These are phyloP conservation scores for Xestia sexstrigata DNA, from an alignment of 2,888 invertebrate genomes.

Conservation along the genomic window DNA sequence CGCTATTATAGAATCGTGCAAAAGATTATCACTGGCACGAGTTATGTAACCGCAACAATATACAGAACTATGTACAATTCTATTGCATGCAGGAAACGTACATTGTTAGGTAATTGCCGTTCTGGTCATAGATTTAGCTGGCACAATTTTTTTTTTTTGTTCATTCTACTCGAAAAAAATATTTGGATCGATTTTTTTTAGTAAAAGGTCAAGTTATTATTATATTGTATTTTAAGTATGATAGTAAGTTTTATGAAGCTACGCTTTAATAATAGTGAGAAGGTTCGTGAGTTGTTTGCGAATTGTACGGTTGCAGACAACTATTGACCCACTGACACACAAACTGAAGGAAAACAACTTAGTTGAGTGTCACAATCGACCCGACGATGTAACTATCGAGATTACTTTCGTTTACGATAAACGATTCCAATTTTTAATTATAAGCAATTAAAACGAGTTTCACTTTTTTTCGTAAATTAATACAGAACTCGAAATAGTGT, in stretches of 20 bases:
- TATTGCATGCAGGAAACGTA: constrained; percentile 59
- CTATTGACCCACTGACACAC: constrained; percentile 89
- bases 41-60: constrained; percentile 58
- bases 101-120: constrained; percentile 59
- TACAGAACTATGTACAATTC: constrained; percentile 54
- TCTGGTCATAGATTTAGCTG: constrained; percentile 52
- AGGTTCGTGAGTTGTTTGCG: constrained; percentile 84
- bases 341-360: constrained; percentile 87
- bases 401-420: constrained; percentile 73
- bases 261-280: constrained; percentile 73
- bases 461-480: not conserved
- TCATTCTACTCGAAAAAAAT: not conserved
- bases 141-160: constrained; percentile 33
- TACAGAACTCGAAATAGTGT: not conserved
- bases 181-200: not conserved
- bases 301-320: constrained; percentile 83
- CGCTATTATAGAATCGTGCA: constrained; percentile 37
- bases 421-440: constrained; percentile 16
- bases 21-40: constrained; percentile 47
- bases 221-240: constrained; percentile 35
- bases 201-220: constrained; percentile 21
- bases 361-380: constrained; percentile 80
- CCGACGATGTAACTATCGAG: constrained; percentile 68
- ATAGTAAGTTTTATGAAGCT: constrained; percentile 56
- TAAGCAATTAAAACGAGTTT: not conserved